phyloP scores from a whole-genome alignment of 1,140 invertebrate species.

The Hycleus cichorii region DNA sequence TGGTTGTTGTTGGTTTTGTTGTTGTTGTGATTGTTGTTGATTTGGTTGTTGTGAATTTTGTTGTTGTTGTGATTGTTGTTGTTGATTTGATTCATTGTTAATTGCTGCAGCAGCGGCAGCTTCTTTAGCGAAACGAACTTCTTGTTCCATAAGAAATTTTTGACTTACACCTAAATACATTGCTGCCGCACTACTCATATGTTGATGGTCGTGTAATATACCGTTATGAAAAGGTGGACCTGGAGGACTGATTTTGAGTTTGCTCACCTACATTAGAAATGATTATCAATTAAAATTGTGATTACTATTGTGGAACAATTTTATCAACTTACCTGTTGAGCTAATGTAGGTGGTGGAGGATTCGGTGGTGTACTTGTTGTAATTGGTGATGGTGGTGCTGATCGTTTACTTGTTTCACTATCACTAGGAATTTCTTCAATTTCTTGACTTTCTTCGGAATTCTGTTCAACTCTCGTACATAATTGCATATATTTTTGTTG shows the following conservation, averaged over 20 bases:
- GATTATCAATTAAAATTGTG: no score
- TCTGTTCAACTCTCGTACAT: conserved; percentile 74
- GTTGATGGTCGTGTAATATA: conserved; percentile 52
- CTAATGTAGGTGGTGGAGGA: conserved; percentile 51
- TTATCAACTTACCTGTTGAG: conserved; percentile 45
- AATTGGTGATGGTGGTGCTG: conserved; percentile 52
- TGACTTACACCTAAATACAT: conserved; percentile 67
- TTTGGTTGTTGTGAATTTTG: conserved; percentile 44
- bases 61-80: conserved; percentile 45
- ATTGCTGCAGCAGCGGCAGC: conserved; percentile 47
- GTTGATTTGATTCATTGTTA: conserved; percentile 40
- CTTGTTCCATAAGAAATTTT: conserved; percentile 68
- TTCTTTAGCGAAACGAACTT: conserved; percentile 63
- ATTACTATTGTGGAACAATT: no score
- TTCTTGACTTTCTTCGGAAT: conserved; percentile 58
- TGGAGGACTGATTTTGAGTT: conserved; percentile 60
- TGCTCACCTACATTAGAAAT: conserved; percentile 44
- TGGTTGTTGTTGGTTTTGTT: conserved; percentile 44
- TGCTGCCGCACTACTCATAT: conserved; percentile 59
- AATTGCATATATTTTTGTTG: conserved; percentile 84
- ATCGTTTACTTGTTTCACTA: conserved; percentile 51
- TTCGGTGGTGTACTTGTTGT: conserved; percentile 48
- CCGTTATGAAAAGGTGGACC: conserved; percentile 37
- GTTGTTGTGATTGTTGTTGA: conserved; percentile 44
- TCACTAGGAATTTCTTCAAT: conserved; percentile 66